These are phyloP conservation scores for Gallinago undulata DNA, from an alignment of 2,113 vertebrate species.

Conservation along the genomic window DNA sequence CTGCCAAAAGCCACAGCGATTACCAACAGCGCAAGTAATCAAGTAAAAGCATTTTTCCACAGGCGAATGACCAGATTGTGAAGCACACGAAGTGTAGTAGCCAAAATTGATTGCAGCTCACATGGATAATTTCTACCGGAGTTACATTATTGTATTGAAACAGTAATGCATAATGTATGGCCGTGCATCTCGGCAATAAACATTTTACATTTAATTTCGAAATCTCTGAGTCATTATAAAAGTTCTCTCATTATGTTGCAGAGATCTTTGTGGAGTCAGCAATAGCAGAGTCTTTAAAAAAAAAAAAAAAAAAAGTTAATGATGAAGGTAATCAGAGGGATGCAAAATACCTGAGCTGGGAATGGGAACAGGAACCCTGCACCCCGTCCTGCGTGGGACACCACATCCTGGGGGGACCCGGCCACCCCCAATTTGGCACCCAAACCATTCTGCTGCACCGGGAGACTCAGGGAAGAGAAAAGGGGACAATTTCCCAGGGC, in stretches of 20 bases:
- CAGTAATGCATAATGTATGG: conserved; percentile 39
- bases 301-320: background rate
- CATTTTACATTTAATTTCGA: conserved; percentile 66
- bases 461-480: background rate
- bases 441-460: background rate
- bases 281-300: background rate
- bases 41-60: conserved; percentile 62
- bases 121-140: conserved; percentile 58
- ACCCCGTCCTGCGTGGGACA: background rate
- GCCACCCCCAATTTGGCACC: background rate
- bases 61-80: conserved; percentile 52
- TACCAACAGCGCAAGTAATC: conserved; percentile 55
- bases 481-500: background rate
- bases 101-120: conserved; percentile 63
- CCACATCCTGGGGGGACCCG: accelerated
- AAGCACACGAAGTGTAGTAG: conserved; percentile 28
- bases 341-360: background rate
- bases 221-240: conserved; percentile 64
- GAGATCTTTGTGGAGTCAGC: conserved; percentile 35
- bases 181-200: conserved; percentile 27
- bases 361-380: background rate
- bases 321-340: background rate
- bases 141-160: conserved; percentile 42
- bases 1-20: conserved; percentile 66
- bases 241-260: conserved; percentile 46